Percentiles rank a stretch among this genome's conserved stretches.
Evolutionary conservation across 2,113 vertebrate genomes (phyloP).

Genomic region (Ptilorrhoa leucosticta): DNA sequence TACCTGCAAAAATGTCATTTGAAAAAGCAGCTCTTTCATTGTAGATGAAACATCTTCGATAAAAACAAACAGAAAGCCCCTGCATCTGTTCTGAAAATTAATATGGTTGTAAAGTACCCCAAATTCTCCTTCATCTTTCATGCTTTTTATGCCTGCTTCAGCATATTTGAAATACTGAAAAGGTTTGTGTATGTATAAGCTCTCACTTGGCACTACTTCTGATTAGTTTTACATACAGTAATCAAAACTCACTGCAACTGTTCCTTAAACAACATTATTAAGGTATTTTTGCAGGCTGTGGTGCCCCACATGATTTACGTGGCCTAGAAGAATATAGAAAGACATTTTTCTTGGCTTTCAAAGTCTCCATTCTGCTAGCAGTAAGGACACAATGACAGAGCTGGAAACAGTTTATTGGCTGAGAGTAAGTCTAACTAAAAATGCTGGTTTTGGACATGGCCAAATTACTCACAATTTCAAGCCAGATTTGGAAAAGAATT

Average conservation of each 20-base stretch:
- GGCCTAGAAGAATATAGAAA: background rate
- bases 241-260: background rate
- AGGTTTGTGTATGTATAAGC: background rate
- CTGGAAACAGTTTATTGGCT: background rate
- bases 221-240: background rate
- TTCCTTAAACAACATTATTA: background rate
- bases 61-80: background rate
- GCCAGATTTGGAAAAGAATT: background rate
- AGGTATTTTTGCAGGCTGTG: background rate
- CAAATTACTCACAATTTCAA: background rate
- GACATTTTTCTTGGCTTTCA: background rate
- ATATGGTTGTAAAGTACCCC: background rate
- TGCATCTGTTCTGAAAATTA: background rate
- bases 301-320: background rate
- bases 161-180: slow-evolving; percentile 4
- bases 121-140: background rate
- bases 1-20: slow-evolving; percentile 23
- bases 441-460: background rate
- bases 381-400: background rate
- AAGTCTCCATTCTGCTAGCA: background rate
- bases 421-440: background rate
- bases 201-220: background rate
- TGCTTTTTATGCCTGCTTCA: background rate
- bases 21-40: background rate
- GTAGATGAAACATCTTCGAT: background rate